Conservation (phyloP, 2,113 vertebrate species). For the Dinomys branickii region DNA sequence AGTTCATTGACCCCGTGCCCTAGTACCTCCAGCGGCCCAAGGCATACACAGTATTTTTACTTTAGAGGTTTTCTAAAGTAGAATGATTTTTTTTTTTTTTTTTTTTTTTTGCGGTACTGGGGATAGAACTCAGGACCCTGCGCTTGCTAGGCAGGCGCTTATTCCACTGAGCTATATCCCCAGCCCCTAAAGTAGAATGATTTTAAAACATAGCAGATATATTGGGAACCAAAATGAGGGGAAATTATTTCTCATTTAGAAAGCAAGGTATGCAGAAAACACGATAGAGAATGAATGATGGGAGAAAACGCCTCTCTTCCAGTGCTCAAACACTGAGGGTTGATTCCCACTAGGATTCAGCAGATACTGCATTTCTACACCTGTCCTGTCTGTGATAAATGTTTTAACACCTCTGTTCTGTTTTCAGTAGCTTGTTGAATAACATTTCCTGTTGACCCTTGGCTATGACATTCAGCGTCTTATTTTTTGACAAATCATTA, state of each 20-base stretch:
- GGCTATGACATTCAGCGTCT: neutral
- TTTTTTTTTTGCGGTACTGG: no score
- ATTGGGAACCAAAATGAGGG: neutral
- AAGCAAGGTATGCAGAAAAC: neutral
- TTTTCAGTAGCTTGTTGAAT: neutral
- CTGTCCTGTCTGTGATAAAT: neutral
- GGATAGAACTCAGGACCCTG: no score
- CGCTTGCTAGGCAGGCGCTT: no score
- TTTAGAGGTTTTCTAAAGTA: no score
- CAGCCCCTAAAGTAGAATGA: neutral
- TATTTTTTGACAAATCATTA: constrained; percentile 33
- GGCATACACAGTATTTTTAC: no score
- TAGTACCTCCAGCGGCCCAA: no score
- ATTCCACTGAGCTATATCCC: no score
- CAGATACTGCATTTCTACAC: neutral
- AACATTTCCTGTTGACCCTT: neutral
- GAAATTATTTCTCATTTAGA: neutral
- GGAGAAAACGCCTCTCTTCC: no score
- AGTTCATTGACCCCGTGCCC: no score
- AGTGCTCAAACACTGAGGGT: neutral
- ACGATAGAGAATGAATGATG: neutral
- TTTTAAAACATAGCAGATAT: neutral
- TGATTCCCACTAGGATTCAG: neutral
- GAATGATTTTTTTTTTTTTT: no score
- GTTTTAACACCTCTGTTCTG: neutral